These are phyloP conservation scores for Carduelis carduelis DNA, from an alignment of 2,797 vertebrate genomes.

Conservation along the genomic window DNA sequence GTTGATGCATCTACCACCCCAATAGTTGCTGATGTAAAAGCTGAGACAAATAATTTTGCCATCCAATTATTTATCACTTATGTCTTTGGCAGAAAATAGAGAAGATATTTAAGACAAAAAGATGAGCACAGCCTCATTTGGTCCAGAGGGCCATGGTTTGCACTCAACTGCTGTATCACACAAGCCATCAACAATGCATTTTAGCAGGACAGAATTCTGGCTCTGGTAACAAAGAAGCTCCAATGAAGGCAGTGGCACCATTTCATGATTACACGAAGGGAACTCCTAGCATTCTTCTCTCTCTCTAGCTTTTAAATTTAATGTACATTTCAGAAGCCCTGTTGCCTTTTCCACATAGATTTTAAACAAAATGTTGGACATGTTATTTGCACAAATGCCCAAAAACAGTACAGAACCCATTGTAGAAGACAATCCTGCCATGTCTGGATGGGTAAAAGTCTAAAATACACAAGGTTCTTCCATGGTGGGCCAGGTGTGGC, in stretches of 20 bases:
- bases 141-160: neutral
- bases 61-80: neutral
- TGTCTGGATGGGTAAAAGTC: neutral
- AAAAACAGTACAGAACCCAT: neutral
- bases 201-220: neutral
- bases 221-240: neutral
- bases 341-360: neutral
- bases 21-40: neutral
- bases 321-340: neutral
- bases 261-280: neutral
- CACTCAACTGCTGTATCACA: neutral
- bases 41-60: neutral
- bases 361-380: neutral
- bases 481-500: accelerated
- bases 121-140: neutral
- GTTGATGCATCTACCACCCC: neutral
- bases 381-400: neutral
- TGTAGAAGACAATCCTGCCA: neutral
- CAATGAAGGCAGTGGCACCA: neutral
- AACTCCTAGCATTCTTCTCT: neutral
- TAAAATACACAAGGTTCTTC: neutral
- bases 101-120: neutral
- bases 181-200: neutral
- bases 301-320: neutral
- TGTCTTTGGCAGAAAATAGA: neutral